Conservation (phyloP, 2,113 vertebrate species). For the Aptenodytes patagonicus region DNA sequence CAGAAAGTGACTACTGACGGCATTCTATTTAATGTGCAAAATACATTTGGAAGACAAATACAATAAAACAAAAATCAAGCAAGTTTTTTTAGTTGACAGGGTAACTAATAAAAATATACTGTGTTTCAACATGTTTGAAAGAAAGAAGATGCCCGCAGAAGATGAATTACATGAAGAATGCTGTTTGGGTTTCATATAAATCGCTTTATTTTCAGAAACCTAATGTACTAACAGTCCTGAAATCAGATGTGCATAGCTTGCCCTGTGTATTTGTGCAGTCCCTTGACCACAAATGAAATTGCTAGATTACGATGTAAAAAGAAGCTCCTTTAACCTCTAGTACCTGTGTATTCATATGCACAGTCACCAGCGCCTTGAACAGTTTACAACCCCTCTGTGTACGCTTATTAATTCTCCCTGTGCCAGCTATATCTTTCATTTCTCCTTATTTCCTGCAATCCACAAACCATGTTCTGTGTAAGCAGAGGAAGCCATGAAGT, state of each 20-base stretch:
- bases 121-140: constrained; percentile 18
- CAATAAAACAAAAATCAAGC: not conserved
- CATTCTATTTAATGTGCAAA: not conserved
- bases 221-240: not conserved
- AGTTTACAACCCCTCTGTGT: not conserved
- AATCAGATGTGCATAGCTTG: not conserved
- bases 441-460: not conserved
- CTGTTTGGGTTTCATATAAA: constrained; percentile 1
- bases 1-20: not conserved
- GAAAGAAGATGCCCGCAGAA: constrained; percentile 4
- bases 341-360: not conserved
- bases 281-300: constrained; percentile 6
- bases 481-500: not conserved
- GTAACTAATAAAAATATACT: constrained; percentile 28
- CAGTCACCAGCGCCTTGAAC: not conserved
- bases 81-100: not conserved
- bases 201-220: constrained; percentile 12
- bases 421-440: not conserved
- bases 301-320: not conserved
- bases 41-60: not conserved
- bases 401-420: not conserved
- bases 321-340: not conserved
- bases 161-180: not conserved
- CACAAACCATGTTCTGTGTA: not conserved
- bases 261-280: not conserved